phyloP scores from a whole-genome alignment of 92 coral and sea anemone genomes.

The Zoanthus gigantus region DNA sequence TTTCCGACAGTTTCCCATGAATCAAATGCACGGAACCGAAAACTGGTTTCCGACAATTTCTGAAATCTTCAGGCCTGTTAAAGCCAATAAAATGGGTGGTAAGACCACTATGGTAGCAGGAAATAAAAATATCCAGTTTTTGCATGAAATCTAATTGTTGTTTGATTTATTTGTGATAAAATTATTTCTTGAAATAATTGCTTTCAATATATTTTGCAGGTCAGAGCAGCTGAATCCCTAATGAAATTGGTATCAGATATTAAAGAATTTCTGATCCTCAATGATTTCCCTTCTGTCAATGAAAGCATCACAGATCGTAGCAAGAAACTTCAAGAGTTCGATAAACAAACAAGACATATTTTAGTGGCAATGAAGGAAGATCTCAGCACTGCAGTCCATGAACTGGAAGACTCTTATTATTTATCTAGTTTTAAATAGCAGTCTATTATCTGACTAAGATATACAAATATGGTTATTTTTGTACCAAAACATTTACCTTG shows the following conservation, averaged over 20 bases:
- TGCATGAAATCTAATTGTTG: too few species aligned
- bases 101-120: too few species aligned
- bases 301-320: slow-evolving; percentile 85
- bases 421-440: slow-evolving; percentile 73
- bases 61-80: too few species aligned
- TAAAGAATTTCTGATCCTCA: slow-evolving; percentile 93
- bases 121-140: too few species aligned
- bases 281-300: slow-evolving; percentile 96
- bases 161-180: too few species aligned
- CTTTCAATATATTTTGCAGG: slow-evolving; percentile 56
- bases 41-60: too few species aligned
- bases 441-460: background rate
- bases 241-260: slow-evolving; percentile 97
- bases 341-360: slow-evolving; percentile 75
- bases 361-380: slow-evolving; percentile 84
- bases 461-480: too few species aligned
- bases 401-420: slow-evolving; percentile 86
- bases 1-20: too few species aligned
- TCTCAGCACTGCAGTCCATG: slow-evolving; percentile 72
- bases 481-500: too few species aligned
- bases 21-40: too few species aligned
- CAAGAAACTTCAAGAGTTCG: slow-evolving; percentile 65
- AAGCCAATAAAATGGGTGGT: too few species aligned
- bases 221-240: slow-evolving; percentile 95
- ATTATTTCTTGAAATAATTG: background rate